Conservation (phyloP, 2,888 invertebrate species). For the Argyresthia goedartella region DNA sequence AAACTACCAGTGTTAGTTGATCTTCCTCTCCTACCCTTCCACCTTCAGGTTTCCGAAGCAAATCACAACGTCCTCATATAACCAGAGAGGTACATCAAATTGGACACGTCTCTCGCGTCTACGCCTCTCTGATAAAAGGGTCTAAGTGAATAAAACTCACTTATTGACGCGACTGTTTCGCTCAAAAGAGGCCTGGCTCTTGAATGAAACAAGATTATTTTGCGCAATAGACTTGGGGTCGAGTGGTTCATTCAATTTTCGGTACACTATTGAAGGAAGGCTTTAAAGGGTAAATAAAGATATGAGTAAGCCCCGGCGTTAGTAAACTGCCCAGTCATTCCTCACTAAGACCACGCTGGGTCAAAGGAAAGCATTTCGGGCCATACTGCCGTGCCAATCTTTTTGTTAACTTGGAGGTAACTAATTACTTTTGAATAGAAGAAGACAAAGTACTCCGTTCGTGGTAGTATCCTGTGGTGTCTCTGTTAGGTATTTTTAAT, state of each 20-base stretch:
- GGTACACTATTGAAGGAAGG: conserved; percentile 17
- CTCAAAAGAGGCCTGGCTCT: conserved; percentile 34
- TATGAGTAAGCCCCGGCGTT: neutral
- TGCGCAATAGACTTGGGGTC: conserved; percentile 27
- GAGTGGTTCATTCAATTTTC: conserved; percentile 18
- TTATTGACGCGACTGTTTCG: conserved; percentile 39
- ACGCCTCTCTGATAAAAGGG: conserved; percentile 28
- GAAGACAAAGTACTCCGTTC: too few species aligned
- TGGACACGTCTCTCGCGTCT: conserved; percentile 16
- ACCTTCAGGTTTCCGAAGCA: neutral
- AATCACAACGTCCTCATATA: neutral
- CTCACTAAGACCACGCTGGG: too few species aligned
- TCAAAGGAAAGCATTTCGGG: too few species aligned
- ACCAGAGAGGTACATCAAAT: conserved; percentile 15
- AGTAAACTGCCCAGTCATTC: neutral
- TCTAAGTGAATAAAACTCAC: conserved; percentile 50
- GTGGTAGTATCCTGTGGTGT: too few species aligned
- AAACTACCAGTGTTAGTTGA: conserved; percentile 19
- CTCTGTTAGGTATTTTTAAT: too few species aligned
- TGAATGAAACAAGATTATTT: conserved; percentile 39
- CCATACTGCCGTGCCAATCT: too few species aligned
- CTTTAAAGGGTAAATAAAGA: conserved; percentile 9
- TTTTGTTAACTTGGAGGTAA: too few species aligned
- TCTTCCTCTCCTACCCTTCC: conserved; percentile 10
- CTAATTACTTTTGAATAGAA: too few species aligned